Conservation (phyloP, 2,797 vertebrate species). For the Danio choprae region DNA sequence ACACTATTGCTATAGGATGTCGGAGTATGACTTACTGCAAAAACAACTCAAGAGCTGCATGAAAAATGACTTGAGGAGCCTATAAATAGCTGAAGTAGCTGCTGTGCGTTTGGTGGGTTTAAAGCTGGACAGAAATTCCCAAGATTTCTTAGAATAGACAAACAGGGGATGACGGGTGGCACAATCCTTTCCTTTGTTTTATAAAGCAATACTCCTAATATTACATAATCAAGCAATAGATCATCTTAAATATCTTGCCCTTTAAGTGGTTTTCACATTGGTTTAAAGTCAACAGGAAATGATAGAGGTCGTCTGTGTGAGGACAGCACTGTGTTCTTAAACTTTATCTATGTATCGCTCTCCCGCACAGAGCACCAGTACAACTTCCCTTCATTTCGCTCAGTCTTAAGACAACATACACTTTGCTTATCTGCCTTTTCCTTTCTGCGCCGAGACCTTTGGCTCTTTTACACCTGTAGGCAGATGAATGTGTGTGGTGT, state of each 20-base stretch:
- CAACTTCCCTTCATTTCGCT: conserved; percentile 35
- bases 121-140: neutral
- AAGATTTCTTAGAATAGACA: neutral
- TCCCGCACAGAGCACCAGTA: neutral
- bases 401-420: conserved; percentile 36
- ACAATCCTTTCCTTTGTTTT: neutral
- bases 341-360: neutral
- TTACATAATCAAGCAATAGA: conserved; percentile 40
- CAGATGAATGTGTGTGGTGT: conserved; percentile 24
- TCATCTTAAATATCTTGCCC: conserved; percentile 14
- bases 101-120: conserved; percentile 20
- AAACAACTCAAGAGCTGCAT: conserved; percentile 59
- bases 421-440: conserved; percentile 26
- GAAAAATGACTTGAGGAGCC: conserved; percentile 57
- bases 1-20: conserved; percentile 1
- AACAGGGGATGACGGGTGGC: neutral
- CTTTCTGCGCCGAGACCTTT: conserved; percentile 35
- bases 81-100: conserved; percentile 66
- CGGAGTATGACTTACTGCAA: conserved; percentile 32
- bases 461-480: conserved; percentile 21
- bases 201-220: neutral
- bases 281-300: conserved; percentile 48
- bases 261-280: conserved; percentile 31
- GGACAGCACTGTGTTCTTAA: conserved; percentile 8
- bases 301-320: conserved; percentile 25